These are phyloP conservation scores for Bombyx mori DNA, from an alignment of 1,140 invertebrate species.

Conservation along the genomic window ASM3026992v2 NC_085129.1:21006501-21007000, in stretches of 20 bases:
- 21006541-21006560: too few species aligned
- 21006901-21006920: conserved; percentile 66
- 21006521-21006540: too few species aligned
- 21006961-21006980: not conserved
- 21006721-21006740: conserved; percentile 68
- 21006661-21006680: conserved; percentile 3
- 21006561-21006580: too few species aligned
- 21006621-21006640: conserved; percentile 1
- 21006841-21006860: conserved; percentile 49
- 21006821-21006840: conserved; percentile 59
- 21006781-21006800: conserved; percentile 59
- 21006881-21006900: conserved; percentile 64
- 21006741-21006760: conserved; percentile 63
- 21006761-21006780: conserved; percentile 64
- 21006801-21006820: conserved; percentile 61
- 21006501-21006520: too few species aligned
- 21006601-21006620: too few species aligned
- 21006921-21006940: conserved; percentile 56
- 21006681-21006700: not conserved
- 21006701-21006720: conserved; percentile 47
- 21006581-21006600: too few species aligned
- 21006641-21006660: conserved; percentile 1
- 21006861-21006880: conserved; percentile 67
- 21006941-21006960: too few species aligned
- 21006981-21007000: conserved; percentile 17